Evolutionary conservation across 2,113 vertebrate species (phyloP).

Genomic region (Dendrocopos noguchii): DNA sequence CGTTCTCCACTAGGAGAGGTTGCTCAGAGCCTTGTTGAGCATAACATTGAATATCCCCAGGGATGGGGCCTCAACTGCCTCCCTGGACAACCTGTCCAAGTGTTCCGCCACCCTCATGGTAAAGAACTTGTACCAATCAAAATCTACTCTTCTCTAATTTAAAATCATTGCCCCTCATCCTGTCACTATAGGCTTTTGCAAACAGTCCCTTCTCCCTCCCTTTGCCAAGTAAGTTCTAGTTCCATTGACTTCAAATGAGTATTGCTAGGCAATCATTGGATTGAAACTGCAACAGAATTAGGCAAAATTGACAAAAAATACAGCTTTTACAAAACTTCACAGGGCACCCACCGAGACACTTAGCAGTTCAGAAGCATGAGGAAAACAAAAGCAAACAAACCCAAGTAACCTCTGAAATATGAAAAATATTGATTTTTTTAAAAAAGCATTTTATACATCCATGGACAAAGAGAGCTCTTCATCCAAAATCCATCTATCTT

Average conservation of each 20-base stretch:
- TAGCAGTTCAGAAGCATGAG: not conserved
- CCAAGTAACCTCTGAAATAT: not conserved
- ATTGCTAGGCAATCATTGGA: not conserved
- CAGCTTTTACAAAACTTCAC: not conserved
- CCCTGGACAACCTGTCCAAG: too few species aligned
- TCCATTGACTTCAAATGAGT: not conserved
- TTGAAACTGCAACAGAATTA: not conserved
- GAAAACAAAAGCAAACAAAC: not conserved
- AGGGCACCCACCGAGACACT: accelerated
- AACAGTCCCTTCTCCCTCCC: too few species aligned
- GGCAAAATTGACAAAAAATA: not conserved
- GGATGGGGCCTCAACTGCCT: too few species aligned
- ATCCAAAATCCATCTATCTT: not conserved
- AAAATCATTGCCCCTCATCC: too few species aligned
- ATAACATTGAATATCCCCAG: too few species aligned
- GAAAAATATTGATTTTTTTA: not conserved
- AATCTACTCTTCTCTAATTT: too few species aligned
- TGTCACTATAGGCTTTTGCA: too few species aligned
- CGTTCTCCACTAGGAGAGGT: too few species aligned
- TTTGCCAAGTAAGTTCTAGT: not conserved
- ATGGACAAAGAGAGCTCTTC: not conserved
- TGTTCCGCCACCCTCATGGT: too few species aligned
- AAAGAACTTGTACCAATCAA: too few species aligned
- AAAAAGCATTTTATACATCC: not conserved
- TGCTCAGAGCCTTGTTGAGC: too few species aligned